Percentiles rank a stretch among this genome's conserved stretches.
phyloP scores from a whole-genome alignment of 2,888 invertebrate genomes.

The Coleophora flavipennella region DNA sequence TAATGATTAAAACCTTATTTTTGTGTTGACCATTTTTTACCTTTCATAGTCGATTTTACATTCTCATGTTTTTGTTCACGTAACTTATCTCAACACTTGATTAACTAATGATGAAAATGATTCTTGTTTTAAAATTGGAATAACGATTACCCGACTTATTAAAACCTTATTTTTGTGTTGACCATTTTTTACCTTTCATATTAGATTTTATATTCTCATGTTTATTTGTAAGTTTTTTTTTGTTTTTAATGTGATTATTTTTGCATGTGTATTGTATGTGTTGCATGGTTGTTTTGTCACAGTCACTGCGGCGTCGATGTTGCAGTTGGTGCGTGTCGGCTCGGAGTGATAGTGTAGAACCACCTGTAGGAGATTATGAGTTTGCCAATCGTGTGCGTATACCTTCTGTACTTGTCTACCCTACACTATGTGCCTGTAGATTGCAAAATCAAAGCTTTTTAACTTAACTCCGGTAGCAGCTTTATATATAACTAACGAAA shows the following conservation, averaged over 20 bases:
- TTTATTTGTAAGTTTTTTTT: not conserved
- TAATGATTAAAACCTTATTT: no score
- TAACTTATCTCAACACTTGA: no score
- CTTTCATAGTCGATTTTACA: not conserved
- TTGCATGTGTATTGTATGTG: constrained; percentile 38
- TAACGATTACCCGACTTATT: no score
- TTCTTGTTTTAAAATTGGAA: no score
- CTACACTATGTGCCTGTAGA: no score
- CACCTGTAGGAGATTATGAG: constrained; percentile 41
- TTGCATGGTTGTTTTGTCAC: constrained; percentile 61
- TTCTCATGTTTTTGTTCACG: no score
- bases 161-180: no score
- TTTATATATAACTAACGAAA: no score
- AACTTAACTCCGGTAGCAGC: no score
- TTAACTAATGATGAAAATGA: no score
- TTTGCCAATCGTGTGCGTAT: constrained; percentile 50
- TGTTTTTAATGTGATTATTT: constrained; percentile 13
- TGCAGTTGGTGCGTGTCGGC: constrained; percentile 54
- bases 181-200: not conserved
- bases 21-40: no score
- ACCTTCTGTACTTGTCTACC: not conserved
- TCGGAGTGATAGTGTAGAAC: constrained; percentile 38
- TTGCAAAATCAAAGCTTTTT: no score
- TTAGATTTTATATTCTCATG: not conserved
- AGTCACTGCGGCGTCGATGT: constrained; percentile 59